Conservation (phyloP, 2,888 invertebrate species). For the Nemoura dubitans region DNA sequence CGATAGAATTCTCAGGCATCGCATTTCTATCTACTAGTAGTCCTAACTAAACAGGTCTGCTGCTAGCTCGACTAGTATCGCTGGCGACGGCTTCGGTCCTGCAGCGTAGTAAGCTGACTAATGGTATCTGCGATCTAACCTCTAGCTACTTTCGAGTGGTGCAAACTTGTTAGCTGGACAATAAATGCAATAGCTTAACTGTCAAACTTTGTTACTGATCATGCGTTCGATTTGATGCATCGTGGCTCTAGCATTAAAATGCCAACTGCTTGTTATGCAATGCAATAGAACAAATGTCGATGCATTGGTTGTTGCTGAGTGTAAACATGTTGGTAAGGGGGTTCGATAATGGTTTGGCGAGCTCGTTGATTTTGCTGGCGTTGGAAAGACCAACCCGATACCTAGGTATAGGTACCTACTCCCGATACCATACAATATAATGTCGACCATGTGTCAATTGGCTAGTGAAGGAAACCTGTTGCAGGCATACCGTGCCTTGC, state of each 20-base stretch:
- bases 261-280: neutral
- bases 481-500: neutral
- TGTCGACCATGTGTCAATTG: conserved; percentile 4
- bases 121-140: neutral
- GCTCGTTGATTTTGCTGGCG: neutral
- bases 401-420: neutral
- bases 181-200: neutral
- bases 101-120: no score
- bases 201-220: neutral
- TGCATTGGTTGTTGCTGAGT: neutral
- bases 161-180: neutral
- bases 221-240: neutral
- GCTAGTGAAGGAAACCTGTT: neutral
- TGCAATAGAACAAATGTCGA: neutral
- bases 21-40: conserved; percentile 1
- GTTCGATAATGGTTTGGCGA: neutral
- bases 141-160: neutral
- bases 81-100: no score
- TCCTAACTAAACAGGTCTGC: neutral
- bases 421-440: conserved; percentile 5
- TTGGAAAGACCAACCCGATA: neutral
- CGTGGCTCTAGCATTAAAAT: neutral
- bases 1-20: neutral
- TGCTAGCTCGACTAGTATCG: no score
- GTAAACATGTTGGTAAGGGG: neutral